Evolutionary conservation across 2,113 vertebrate species (phyloP).

Genomic region (Trinectes maculatus): DNA sequence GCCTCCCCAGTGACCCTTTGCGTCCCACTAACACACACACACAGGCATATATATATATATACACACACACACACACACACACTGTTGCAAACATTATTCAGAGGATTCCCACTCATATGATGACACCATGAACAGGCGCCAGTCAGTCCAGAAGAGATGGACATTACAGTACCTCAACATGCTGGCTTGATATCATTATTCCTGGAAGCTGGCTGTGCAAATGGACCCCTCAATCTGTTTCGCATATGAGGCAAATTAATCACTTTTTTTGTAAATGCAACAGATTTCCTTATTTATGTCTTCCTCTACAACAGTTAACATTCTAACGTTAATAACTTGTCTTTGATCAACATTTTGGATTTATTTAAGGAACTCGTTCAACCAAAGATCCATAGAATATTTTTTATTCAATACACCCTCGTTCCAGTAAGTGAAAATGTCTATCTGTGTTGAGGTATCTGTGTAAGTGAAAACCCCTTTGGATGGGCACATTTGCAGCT

Average conservation of each 20-base stretch:
- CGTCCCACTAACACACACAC: constrained; percentile 13
- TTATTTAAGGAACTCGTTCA: constrained; percentile 33
- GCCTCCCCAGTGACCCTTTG: not conserved
- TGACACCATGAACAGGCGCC: constrained; percentile 75
- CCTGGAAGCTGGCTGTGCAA: constrained; percentile 63
- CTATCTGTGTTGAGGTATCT: constrained; percentile 32
- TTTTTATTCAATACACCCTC: constrained; percentile 6
- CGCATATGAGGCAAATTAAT: constrained; percentile 25
- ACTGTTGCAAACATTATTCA: constrained; percentile 21
- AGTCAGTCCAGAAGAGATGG: constrained; percentile 52
- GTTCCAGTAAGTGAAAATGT: constrained; percentile 56
- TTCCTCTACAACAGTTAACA: constrained; percentile 4
- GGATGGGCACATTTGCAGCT: not conserved
- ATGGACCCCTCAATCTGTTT: constrained; percentile 23
- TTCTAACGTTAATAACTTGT: not conserved
- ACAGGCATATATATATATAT: constrained; percentile 1
- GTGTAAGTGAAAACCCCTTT: not conserved
- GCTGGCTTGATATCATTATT: constrained; percentile 60
- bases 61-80: constrained; percentile 15
- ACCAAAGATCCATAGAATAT: constrained; percentile 50
- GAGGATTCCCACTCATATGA: constrained; percentile 74
- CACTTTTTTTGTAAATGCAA: constrained; percentile 39
- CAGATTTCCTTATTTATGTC: constrained; percentile 28
- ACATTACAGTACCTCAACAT: constrained; percentile 51
- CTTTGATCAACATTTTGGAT: constrained; percentile 36